Percentiles rank a stretch among this genome's conserved stretches.
These are phyloP conservation scores for Percopsis omiscomaycus DNA, from an alignment of 2,797 vertebrate genomes.

Conservation along the genomic window DNA sequence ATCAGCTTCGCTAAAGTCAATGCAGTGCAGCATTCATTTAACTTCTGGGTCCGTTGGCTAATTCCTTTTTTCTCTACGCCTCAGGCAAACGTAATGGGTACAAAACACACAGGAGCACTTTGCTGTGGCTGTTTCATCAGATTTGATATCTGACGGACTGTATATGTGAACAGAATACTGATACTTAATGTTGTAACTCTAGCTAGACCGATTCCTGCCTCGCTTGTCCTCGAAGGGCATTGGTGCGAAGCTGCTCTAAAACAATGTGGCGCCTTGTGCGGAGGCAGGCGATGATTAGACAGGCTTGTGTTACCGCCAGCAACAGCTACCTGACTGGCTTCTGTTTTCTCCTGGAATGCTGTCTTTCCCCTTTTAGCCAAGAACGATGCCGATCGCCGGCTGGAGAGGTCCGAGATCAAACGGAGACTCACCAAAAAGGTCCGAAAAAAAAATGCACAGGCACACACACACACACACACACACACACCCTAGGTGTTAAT, in stretches of 20 bases:
- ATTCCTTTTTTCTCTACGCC: not conserved
- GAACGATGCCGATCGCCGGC: slow-evolving; percentile 88
- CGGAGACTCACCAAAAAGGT: slow-evolving; percentile 97
- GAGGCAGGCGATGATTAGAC: slow-evolving; percentile 28
- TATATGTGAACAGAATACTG: no score
- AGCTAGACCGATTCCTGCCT: not conserved
- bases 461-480: not conserved
- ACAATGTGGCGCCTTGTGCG: slow-evolving; percentile 56
- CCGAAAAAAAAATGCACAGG: slow-evolving; percentile 26
- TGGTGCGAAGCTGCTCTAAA: not conserved
- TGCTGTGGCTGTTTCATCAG: not conserved
- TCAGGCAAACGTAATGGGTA: not conserved
- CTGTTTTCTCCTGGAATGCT: slow-evolving; percentile 51
- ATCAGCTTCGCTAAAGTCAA: slow-evolving; percentile 18
- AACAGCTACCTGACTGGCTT: slow-evolving; percentile 32
- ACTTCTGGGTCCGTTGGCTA: not conserved
- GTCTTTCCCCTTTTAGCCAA: slow-evolving; percentile 77
- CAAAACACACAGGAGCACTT: not conserved
- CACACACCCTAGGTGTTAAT: not conserved
- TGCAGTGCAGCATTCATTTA: slow-evolving; percentile 3
- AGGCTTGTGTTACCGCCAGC: slow-evolving; percentile 30
- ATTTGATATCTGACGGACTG: not conserved
- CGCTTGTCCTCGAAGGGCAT: slow-evolving; percentile 28
- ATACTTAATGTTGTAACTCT: not conserved
- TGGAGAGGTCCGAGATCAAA: slow-evolving; percentile 93